Percentiles rank a stretch among this genome's conserved stretches.
Conservation (phyloP, 2,797 vertebrate species). For the Knipowitschia caucasica region DNA sequence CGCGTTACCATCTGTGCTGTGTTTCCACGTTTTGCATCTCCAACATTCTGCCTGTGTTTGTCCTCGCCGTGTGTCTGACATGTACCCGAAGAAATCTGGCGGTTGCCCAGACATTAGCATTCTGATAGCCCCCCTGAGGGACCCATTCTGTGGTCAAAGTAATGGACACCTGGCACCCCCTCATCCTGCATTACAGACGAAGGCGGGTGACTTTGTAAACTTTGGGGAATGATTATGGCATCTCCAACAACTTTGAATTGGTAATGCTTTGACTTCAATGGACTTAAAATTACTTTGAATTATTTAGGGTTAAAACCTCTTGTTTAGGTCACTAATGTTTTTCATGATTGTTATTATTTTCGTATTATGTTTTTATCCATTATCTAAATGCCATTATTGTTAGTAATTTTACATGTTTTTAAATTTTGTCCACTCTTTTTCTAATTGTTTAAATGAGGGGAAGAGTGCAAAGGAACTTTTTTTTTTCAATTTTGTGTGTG, state of each 20-base stretch:
- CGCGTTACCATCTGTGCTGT: conserved; percentile 9
- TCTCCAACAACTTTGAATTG: conserved; percentile 1
- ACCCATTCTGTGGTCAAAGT: conserved; percentile 8
- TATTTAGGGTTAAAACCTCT: no score
- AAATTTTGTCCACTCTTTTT: no score
- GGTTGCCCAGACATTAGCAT: conserved; percentile 2
- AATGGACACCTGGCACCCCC: conserved; percentile 1
- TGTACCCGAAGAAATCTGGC: conserved; percentile 6
- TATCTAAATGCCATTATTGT: no score
- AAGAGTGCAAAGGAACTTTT: no score
- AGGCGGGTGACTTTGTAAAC: conserved; percentile 9
- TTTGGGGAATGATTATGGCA: neutral
- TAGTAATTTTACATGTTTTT: no score
- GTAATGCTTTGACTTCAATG: conserved; percentile 9
- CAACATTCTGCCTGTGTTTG: conserved; percentile 6
- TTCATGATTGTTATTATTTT: neutral
- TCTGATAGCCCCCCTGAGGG: conserved; percentile 5
- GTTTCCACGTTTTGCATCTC: conserved; percentile 3
- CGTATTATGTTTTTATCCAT: no score
- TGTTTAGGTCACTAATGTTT: no score
- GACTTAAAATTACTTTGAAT: no score
- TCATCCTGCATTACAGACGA: conserved; percentile 5
- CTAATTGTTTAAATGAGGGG: no score
- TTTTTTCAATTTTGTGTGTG: no score
- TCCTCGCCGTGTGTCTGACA: neutral